Conservation (phyloP, 2,113 vertebrate species). For the Phyllostomus discolor region DNA sequence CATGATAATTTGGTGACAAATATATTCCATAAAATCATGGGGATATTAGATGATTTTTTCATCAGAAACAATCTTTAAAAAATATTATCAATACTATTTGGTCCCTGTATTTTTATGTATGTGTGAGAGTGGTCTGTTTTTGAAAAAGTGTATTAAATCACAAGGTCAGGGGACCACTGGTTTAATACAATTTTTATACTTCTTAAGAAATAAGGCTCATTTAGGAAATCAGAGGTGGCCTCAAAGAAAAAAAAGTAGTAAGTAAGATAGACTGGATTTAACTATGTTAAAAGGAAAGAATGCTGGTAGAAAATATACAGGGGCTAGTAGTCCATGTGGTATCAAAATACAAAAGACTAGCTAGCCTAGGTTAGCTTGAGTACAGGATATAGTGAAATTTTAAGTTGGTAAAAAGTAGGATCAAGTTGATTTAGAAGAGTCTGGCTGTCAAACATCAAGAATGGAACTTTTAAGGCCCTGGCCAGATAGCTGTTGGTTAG, state of each 20-base stretch:
- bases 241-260: not conserved
- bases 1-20: not conserved
- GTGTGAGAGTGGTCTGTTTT: not conserved
- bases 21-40: not conserved
- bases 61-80: not conserved
- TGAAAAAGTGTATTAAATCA: not conserved
- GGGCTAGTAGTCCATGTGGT: not conserved
- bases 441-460: not conserved
- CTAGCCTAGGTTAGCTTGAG: not conserved
- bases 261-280: not conserved
- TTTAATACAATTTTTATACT: not conserved
- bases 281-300: not conserved
- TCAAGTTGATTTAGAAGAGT: not conserved
- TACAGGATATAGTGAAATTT: not conserved
- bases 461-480: not conserved
- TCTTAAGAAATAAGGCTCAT: not conserved
- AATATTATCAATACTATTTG: not conserved
- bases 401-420: not conserved
- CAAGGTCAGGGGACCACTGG: not conserved
- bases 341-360: not conserved
- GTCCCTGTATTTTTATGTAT: not conserved
- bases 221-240: not conserved
- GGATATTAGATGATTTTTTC: not conserved
- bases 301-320: not conserved
- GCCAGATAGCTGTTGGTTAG: too few species aligned